phyloP scores from a whole-genome alignment of 2,888 invertebrate genomes.

The Trissolcus japonicus region DNA sequence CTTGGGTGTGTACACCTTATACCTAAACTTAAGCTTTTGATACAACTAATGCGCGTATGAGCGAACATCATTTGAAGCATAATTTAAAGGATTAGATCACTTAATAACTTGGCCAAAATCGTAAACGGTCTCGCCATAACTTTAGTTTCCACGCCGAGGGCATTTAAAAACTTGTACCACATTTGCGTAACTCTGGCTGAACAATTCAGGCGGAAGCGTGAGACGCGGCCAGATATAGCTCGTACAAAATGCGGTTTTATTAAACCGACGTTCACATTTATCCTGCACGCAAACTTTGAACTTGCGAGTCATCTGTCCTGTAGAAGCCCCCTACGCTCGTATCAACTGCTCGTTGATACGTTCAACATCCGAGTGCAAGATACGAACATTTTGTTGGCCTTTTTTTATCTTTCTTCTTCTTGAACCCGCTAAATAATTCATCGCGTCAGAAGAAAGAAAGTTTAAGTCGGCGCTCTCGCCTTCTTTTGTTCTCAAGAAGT shows the following conservation, averaged over 20 bases:
- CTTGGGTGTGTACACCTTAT: conserved; percentile 10
- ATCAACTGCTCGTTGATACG: conserved; percentile 12
- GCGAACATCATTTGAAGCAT: conserved; percentile 35
- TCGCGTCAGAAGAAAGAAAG: conserved; percentile 49
- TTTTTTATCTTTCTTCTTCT: conserved; percentile 11
- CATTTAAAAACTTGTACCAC: conserved; percentile 26
- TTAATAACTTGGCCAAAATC: conserved; percentile 32
- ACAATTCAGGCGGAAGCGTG: too few relatives aligned
- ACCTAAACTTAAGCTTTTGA: conserved; percentile 44
- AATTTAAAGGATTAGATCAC: conserved; percentile 38
- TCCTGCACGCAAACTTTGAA: conserved; percentile 21
- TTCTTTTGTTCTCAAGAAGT: conserved; percentile 53
- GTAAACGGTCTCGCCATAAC: conserved; percentile 9
- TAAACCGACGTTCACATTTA: conserved; percentile 14
- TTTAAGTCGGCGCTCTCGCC: conserved; percentile 38
- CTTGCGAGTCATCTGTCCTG: conserved; percentile 23
- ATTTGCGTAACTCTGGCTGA: conserved; percentile 6
- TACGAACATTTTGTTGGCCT: conserved; percentile 16
- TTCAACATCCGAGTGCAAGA: conserved; percentile 15
- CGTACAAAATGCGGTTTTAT: conserved; percentile 28
- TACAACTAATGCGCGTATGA: conserved; percentile 28
- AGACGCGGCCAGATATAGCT: conserved; percentile 2
- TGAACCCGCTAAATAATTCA: conserved; percentile 54
- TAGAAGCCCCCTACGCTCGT: conserved; percentile 18
- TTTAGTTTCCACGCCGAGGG: background rate